Evolutionary conservation across 2,797 vertebrate genomes (phyloP).

Genomic region (Garrulus glandarius): DNA sequence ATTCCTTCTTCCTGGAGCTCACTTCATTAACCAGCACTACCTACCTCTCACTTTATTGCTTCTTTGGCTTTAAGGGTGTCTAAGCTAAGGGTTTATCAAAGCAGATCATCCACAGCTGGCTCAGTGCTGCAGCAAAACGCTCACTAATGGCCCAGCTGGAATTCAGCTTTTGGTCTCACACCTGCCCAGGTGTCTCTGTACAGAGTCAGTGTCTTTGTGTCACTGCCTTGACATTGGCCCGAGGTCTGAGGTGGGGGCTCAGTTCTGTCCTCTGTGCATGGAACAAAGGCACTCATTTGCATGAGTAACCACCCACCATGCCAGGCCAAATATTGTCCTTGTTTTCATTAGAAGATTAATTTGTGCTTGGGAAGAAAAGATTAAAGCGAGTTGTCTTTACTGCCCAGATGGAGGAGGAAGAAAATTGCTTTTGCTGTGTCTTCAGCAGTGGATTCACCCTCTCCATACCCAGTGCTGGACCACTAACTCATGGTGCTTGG

Average conservation of each 20-base stretch:
- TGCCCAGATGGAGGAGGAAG: neutral
- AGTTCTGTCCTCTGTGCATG: neutral
- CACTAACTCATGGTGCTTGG: constrained; percentile 17
- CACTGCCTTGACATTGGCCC: neutral
- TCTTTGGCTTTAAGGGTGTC: neutral
- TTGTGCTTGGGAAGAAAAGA: constrained; percentile 6
- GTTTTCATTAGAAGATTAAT: constrained; percentile 27
- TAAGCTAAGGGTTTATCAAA: neutral
- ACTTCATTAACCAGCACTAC: neutral
- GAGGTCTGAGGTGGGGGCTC: neutral
- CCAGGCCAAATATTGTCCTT: constrained; percentile 17
- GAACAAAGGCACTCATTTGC: neutral
- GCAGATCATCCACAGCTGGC: neutral
- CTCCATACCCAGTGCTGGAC: neutral
- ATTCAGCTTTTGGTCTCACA: neutral
- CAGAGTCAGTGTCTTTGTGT: neutral
- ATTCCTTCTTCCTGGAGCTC: neutral
- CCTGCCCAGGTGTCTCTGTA: neutral
- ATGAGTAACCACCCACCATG: neutral
- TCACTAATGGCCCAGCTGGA: neutral
- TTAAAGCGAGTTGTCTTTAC: neutral
- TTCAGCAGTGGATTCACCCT: neutral
- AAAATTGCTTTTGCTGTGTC: neutral
- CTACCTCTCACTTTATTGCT: neutral
- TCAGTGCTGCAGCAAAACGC: neutral